Base-by-base conservation (phyloP, 2,797 vertebrate genomes). In the Pangasius sanitwongsei region DNA sequence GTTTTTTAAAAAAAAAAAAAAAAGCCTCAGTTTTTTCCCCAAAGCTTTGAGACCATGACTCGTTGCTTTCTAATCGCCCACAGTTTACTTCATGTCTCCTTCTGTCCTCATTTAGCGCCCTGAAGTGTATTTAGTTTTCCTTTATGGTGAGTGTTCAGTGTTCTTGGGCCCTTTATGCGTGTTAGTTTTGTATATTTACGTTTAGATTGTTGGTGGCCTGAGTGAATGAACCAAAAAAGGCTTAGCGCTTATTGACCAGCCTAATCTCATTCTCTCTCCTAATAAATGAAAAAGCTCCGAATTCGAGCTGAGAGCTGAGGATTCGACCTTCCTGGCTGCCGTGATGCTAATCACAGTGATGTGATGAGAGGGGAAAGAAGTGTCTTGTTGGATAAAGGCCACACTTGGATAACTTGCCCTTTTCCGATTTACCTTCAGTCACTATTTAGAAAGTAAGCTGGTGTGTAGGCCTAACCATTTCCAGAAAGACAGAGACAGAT, bases 301-400 rank as follows among this genome's bases (percentile, higher is more conserved):
- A 70, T 63, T 9, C 5, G 63, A 67, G 83, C 84, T 82, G 87
- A 90, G 82, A 89, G 77, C 87, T 57, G 83, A 78, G 77, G 87
- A 83, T 63, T 80, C 12, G 9, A 63, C 23, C 70, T 86, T 83
- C 86, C 57, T 63, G 87, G 80, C 67, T 89, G 77, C 87, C 77
- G 65, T 50, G 57, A 78, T 67, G 67, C 83, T 89, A 87, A 91
- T 91, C 88, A 84, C 83, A 82, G 63, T 89, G 89, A 90, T 84
- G 63, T 89, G 89, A 87, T 85, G 89, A 89, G 86, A 88, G 85
- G 13, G 84, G 63, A 85, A 63, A 83, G 86, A 83, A 59, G 85
- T 67, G 69, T 88, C 61, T 44, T 41, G 77, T 65, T 83, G 34
- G 34, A 85, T 87, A 69, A 53, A 67, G 31, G 23, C 37, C 69